Evolutionary conservation across 2,797 vertebrate species (phyloP).

Genomic region (Takifugu ocellatus): DNA sequence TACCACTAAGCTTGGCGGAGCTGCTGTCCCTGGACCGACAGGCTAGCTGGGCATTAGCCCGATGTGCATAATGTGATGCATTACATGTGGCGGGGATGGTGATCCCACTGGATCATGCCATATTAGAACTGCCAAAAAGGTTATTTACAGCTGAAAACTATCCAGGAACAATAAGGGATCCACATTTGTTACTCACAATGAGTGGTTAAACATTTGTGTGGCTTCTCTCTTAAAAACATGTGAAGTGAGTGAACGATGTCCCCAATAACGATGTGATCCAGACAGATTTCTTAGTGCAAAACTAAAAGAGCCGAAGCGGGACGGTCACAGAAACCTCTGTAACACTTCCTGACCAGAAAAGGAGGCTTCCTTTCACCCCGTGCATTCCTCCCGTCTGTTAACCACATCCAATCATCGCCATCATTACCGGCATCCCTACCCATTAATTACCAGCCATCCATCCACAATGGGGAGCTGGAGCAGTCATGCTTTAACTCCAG

Average conservation of each 20-base stretch:
- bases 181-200: no score
- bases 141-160: no score
- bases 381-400: constrained; percentile 50
- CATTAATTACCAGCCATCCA: constrained; percentile 46
- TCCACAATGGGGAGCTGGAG: constrained; percentile 18
- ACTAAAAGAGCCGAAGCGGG: constrained; percentile 14
- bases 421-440: constrained; percentile 38
- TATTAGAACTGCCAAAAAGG: no score
- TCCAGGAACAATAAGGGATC: no score
- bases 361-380: constrained; percentile 30
- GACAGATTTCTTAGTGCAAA: no score
- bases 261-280: no score
- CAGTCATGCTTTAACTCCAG: constrained; percentile 33
- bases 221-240: no score
- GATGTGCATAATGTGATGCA: not conserved
- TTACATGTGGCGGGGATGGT: constrained; percentile 2
- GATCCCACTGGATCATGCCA: no score
- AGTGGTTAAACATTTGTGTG: no score
- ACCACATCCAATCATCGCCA: constrained; percentile 52
- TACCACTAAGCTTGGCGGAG: constrained; percentile 24
- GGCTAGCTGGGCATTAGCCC: not conserved
- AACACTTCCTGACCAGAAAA: constrained; percentile 46
- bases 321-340: constrained; percentile 29
- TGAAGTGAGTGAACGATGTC: no score
- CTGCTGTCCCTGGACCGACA: constrained; percentile 6